phyloP scores from a whole-genome alignment of 2,113 vertebrate species.

The Neogobius melanostomus region DNA sequence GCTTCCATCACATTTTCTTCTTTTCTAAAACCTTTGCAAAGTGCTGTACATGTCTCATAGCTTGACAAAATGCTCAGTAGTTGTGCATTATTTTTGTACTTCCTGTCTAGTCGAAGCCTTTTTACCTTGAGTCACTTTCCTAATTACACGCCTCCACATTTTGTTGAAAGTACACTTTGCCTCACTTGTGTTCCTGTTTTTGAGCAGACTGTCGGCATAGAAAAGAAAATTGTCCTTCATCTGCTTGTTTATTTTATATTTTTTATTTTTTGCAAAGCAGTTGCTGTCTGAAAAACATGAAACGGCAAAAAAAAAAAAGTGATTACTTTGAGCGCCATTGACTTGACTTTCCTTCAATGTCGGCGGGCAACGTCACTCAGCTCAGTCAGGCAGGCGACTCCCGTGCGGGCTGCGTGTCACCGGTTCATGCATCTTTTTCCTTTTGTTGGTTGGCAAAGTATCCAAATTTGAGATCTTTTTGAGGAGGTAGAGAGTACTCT shows the following conservation, averaged over 20 bases:
- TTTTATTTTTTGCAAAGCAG: slow-evolving; percentile 2
- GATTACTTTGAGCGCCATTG: slow-evolving; percentile 1
- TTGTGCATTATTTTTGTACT: slow-evolving; percentile 17
- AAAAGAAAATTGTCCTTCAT: background rate
- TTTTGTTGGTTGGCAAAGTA: background rate
- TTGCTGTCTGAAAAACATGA: background rate
- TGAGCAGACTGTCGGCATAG: background rate
- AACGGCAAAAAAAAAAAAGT: background rate
- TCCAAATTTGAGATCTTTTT: background rate
- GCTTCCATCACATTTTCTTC: too few species aligned
- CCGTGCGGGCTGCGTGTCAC: slow-evolving; percentile 30
- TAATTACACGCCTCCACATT: background rate
- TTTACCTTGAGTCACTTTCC: background rate
- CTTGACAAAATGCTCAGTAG: background rate
- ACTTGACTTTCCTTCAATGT: background rate
- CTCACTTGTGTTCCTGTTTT: background rate
- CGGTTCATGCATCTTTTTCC: slow-evolving; percentile 25
- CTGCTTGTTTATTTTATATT: background rate
- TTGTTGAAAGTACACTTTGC: background rate
- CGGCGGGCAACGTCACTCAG: slow-evolving; percentile 11
- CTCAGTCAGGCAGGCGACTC: slow-evolving; percentile 9
- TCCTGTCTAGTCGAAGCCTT: slow-evolving; percentile 13
- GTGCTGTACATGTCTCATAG: background rate
- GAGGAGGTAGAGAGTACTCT: background rate
- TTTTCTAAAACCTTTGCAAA: too few species aligned